Evolutionary conservation across 2,888 invertebrate species (phyloP).

Genomic region (Lasiommata megera): DNA sequence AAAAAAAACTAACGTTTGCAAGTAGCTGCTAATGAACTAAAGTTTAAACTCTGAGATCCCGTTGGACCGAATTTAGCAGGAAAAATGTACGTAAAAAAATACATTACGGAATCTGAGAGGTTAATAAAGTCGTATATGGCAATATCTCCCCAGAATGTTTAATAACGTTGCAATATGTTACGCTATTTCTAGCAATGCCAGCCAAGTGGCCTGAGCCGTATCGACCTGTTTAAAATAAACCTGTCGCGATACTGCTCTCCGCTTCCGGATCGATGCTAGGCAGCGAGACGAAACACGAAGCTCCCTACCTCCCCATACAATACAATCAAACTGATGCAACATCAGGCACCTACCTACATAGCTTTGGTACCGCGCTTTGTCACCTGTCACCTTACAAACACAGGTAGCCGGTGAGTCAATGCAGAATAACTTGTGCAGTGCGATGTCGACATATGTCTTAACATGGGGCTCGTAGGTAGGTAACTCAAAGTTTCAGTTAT

Average conservation of each 20-base stretch:
- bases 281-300: conserved; percentile 45
- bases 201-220: conserved; percentile 26
- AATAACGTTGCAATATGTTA: background rate
- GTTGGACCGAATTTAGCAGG: too few species aligned
- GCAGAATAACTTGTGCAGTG: background rate
- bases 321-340: conserved; percentile 45
- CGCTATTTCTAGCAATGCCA: conserved; percentile 1
- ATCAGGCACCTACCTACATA: conserved; percentile 48
- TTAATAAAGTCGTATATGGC: too few species aligned
- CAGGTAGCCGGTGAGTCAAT: conserved; percentile 32
- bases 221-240: conserved; percentile 55
- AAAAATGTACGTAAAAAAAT: too few species aligned
- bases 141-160: too few species aligned
- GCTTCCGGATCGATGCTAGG: conserved; percentile 39
- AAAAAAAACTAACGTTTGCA: too few species aligned
- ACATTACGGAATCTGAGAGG: too few species aligned
- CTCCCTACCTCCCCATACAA: conserved; percentile 7
- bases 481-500: too few species aligned
- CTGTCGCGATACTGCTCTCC: conserved; percentile 49
- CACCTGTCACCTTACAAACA: conserved; percentile 31
- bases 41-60: too few species aligned
- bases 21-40: too few species aligned
- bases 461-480: too few species aligned
- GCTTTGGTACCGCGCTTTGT: conserved; percentile 27
- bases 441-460: too few species aligned